Evolutionary conservation across 2,888 invertebrate species (phyloP).

Genomic region (Drosophila villosipedis): DNA sequence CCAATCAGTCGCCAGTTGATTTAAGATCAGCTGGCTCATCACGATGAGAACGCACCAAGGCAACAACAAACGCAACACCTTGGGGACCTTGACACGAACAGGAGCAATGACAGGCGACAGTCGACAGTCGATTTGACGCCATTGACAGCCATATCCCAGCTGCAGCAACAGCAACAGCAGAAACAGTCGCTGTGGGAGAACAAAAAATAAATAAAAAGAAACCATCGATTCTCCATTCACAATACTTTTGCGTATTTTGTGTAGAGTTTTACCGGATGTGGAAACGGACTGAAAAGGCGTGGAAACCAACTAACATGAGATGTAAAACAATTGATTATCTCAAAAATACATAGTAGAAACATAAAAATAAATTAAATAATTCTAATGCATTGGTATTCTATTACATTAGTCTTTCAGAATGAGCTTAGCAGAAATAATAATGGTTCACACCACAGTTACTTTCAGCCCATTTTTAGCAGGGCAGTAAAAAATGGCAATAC

Average conservation of each 20-base stretch:
- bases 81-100: slow-evolving; percentile 47
- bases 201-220: not conserved
- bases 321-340: not conserved
- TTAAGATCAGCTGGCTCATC: slow-evolving; percentile 45
- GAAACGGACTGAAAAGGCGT: not conserved
- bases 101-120: slow-evolving; percentile 73
- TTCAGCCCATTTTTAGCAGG: not conserved
- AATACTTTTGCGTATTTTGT: slow-evolving; percentile 1
- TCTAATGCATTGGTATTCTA: not conserved
- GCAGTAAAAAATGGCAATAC: not conserved
- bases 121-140: slow-evolving; percentile 58
- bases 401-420: not conserved
- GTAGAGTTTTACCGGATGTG: slow-evolving; percentile 20
- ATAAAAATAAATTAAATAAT: not conserved
- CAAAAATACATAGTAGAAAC: not conserved
- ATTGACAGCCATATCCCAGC: slow-evolving; percentile 45
- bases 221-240: slow-evolving; percentile 6
- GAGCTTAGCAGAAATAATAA: not conserved
- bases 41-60: slow-evolving; percentile 43
- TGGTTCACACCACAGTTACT: not conserved
- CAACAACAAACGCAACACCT: slow-evolving; percentile 34
- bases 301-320: not conserved
- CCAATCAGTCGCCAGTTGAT: slow-evolving; percentile 56
- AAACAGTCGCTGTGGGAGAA: slow-evolving; percentile 34
- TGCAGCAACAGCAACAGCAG: slow-evolving; percentile 1